phyloP scores from a whole-genome alignment of 2,113 vertebrate species.

The Marmota flaviventris region DNA sequence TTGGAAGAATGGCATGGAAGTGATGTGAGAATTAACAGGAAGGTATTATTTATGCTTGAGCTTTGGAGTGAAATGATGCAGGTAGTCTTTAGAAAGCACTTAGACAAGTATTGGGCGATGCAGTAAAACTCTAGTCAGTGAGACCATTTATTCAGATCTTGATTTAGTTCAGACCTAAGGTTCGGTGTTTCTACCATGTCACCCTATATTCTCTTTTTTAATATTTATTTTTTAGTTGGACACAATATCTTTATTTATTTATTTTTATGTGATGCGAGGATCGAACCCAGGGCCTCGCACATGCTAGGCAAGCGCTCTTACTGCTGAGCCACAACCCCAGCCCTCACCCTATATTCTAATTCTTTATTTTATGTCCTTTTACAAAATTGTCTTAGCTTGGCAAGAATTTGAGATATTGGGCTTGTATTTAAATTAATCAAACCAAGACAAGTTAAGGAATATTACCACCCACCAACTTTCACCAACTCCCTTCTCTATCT shows the following conservation, averaged over 20 bases:
- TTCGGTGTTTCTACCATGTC: not conserved
- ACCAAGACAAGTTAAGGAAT: not conserved
- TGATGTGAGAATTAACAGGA: not conserved
- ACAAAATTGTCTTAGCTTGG: not conserved
- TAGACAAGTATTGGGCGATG: not conserved
- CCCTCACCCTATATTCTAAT: not conserved
- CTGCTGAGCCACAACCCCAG: no score
- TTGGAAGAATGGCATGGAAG: not conserved
- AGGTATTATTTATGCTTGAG: not conserved
- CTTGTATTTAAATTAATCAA: constrained; percentile 15
- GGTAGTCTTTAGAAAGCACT: not conserved
- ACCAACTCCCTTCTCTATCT: not conserved
- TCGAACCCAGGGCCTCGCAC: no score
- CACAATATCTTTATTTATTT: no score
- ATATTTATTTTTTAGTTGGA: no score
- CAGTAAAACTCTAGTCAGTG: not conserved
- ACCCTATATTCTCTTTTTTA: not conserved
- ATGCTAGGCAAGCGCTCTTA: no score
- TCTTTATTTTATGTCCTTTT: not conserved
- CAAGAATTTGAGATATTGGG: not conserved
- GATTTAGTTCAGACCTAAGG: not conserved
- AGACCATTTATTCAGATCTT: constrained; percentile 16
- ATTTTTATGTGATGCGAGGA: no score
- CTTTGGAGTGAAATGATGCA: not conserved
- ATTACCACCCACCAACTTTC: not conserved